Conservation (phyloP, 2,113 vertebrate species). For the Lonchura striata region DNA sequence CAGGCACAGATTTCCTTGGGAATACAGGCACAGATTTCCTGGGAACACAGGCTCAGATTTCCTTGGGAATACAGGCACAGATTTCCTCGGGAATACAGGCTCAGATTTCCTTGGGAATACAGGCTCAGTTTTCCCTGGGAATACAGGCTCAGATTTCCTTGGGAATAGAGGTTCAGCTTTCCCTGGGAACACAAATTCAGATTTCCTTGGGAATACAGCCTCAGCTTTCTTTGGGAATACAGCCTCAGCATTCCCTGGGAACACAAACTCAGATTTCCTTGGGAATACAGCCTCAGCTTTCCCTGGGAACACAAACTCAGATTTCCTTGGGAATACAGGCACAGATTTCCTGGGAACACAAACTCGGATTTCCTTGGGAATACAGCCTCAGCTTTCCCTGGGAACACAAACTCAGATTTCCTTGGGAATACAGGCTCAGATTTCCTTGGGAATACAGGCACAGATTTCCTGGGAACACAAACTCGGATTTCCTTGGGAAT, state of each 20-base stretch:
- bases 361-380: not conserved
- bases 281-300: rapidly evolving
- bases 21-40: not conserved
- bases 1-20: not conserved
- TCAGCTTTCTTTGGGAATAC: not conserved
- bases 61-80: not conserved
- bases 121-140: too few species aligned
- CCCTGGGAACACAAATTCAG: too few species aligned
- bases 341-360: too few species aligned
- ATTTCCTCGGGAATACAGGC: too few species aligned
- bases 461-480: not conserved
- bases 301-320: not conserved
- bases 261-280: not conserved
- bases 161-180: too few species aligned
- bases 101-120: too few species aligned
- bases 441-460: not conserved
- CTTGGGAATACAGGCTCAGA: not conserved
- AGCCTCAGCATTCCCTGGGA: too few species aligned
- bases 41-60: not conserved
- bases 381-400: too few species aligned
- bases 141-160: too few species aligned
- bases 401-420: too few species aligned
- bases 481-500: not conserved
- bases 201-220: not conserved
- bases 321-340: not conserved